Percentiles rank a stretch among this genome's conserved stretches.
Conservation (phyloP, 2,113 vertebrate species). For the Dipodomys spectabilis region DNA sequence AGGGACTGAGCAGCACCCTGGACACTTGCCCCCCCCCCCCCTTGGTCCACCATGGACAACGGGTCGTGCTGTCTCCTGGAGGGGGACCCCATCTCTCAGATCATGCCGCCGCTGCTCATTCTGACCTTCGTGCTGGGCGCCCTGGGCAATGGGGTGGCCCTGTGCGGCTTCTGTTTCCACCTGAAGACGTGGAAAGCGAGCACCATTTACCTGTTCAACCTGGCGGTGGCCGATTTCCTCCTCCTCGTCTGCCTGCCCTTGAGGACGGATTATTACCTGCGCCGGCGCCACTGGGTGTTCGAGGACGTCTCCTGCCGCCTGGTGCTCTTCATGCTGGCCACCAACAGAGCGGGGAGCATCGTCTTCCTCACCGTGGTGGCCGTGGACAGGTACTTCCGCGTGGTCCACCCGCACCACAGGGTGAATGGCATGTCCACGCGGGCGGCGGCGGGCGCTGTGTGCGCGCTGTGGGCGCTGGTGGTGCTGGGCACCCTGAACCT, state of each 20-base stretch:
- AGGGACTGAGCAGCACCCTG: neutral
- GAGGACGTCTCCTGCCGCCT: slow-evolving; percentile 80
- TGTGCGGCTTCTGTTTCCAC: slow-evolving; percentile 90
- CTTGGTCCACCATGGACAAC: slow-evolving; percentile 68
- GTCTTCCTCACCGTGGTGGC: slow-evolving; percentile 88
- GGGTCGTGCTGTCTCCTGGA: slow-evolving; percentile 71
- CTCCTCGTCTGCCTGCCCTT: slow-evolving; percentile 88
- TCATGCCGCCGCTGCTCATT: slow-evolving; percentile 81
- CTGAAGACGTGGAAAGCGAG: slow-evolving; percentile 90
- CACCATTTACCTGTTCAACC: slow-evolving; percentile 88
- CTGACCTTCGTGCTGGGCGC: slow-evolving; percentile 88
- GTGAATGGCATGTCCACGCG: slow-evolving; percentile 82
- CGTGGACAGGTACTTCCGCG: slow-evolving; percentile 88
- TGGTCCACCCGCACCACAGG: slow-evolving; percentile 85
- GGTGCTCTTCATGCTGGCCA: slow-evolving; percentile 88
- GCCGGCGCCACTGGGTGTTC: slow-evolving; percentile 75
- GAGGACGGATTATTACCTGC: slow-evolving; percentile 83
- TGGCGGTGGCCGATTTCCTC: slow-evolving; percentile 89
- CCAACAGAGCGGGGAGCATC: slow-evolving; percentile 88
- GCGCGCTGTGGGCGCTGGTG: slow-evolving; percentile 85
- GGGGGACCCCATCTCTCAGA: slow-evolving; percentile 57
- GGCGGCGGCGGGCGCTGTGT: slow-evolving; percentile 79
- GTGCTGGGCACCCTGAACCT: slow-evolving; percentile 58
- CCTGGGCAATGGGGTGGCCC: slow-evolving; percentile 86
- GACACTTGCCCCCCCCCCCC: accelerated